Percentiles rank a stretch among this genome's conserved stretches.
Evolutionary conservation across 2,888 invertebrate species (phyloP).

Genomic region (Amiota mariae): DNA sequence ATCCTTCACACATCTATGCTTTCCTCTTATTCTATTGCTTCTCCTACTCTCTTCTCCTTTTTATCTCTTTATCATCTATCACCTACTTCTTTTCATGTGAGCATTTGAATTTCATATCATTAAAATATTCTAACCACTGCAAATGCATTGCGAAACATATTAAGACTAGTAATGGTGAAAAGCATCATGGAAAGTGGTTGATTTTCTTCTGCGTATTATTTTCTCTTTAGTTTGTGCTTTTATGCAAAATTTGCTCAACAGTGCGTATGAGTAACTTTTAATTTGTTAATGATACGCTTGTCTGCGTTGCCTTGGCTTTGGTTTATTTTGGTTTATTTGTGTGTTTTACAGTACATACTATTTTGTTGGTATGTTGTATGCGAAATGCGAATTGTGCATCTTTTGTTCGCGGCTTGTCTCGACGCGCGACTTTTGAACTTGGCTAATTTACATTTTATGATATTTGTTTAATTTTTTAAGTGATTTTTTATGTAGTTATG

Average conservation of each 20-base stretch:
- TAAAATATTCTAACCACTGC: background rate
- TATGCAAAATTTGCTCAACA: constrained; percentile 44
- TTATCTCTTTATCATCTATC: too few species aligned
- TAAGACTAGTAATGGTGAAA: constrained; percentile 20
- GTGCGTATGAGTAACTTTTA: constrained; percentile 49
- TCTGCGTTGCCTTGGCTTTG: constrained; percentile 1
- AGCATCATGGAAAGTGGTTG: constrained; percentile 21
- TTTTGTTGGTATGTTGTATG: background rate
- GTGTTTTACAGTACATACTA: background rate
- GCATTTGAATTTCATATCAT: too few species aligned
- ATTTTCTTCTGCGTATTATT: constrained; percentile 31
- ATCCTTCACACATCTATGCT: constrained; percentile 3
- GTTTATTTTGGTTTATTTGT: background rate
- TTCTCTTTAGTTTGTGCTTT: constrained; percentile 32
- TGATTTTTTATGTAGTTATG: background rate
- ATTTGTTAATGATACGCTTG: constrained; percentile 41
- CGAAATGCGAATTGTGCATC: background rate
- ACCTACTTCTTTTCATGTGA: too few species aligned
- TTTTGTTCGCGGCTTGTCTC: background rate
- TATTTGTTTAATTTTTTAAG: background rate
- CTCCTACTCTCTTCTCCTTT: background rate
- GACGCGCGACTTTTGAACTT: constrained; percentile 21
- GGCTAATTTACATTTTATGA: constrained; percentile 22
- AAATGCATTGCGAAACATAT: constrained; percentile 19
- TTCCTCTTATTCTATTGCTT: background rate